Evolutionary conservation across 2,797 vertebrate genomes (phyloP).

Genomic region (Hipposideros larvatus): DNA sequence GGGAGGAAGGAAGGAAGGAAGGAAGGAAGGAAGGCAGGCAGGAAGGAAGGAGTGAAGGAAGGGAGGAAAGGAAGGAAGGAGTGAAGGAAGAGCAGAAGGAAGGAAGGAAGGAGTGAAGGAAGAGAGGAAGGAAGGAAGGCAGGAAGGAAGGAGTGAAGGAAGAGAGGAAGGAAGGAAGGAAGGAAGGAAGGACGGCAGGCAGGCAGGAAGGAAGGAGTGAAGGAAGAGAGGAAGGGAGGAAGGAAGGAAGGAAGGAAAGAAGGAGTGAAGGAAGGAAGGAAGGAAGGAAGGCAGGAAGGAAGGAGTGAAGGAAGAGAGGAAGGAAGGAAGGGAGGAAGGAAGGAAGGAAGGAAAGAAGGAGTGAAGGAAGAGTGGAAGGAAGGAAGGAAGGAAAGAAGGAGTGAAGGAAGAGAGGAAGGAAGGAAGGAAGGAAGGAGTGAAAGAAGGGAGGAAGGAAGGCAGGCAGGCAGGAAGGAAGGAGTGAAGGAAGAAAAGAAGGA

Average conservation of each 20-base stretch:
- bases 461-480: too few species aligned
- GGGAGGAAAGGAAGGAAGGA: fast-evolving
- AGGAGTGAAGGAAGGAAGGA: fast-evolving
- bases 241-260: fast-evolving
- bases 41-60: fast-evolving
- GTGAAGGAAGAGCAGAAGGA: too few species aligned
- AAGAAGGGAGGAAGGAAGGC: fast-evolving
- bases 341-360: fast-evolving
- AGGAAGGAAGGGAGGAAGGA: too few species aligned
- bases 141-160: fast-evolving
- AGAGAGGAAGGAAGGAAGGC: fast-evolving
- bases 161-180: fast-evolving
- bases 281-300: fast-evolving
- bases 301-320: too few species aligned
- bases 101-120: fast-evolving
- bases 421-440: fast-evolving
- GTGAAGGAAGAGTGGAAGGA: background rate
- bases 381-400: background rate
- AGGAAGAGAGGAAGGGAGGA: fast-evolving
- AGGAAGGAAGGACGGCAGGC: too few species aligned
- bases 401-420: too few species aligned
- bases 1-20: fast-evolving
- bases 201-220: fast-evolving
- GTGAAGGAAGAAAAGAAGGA: background rate
- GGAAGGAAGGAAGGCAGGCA: fast-evolving